These are phyloP conservation scores for Rhorus exstirpatorius DNA, from an alignment of 2,888 invertebrate genomes.

Conservation along the genomic window DNA sequence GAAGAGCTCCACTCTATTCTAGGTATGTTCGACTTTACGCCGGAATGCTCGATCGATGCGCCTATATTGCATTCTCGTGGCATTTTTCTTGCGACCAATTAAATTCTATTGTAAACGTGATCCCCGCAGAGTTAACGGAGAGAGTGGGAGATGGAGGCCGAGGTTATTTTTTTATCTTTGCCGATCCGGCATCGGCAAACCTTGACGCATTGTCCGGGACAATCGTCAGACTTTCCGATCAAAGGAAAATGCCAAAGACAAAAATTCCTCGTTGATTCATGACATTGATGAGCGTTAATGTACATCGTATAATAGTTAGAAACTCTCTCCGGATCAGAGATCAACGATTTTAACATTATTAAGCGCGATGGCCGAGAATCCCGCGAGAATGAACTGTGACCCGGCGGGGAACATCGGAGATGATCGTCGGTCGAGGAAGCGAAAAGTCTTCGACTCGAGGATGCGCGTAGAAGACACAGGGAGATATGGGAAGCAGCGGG, in stretches of 20 bases:
- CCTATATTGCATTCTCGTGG: constrained; percentile 55
- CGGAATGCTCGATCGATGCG: constrained; percentile 70
- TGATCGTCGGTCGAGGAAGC: constrained; percentile 22
- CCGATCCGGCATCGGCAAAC: constrained; percentile 8
- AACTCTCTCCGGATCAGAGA: constrained; percentile 13
- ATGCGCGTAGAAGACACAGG: constrained; percentile 34
- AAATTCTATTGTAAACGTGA: constrained; percentile 76
- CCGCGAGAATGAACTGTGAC: constrained; percentile 14
- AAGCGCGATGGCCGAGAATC: not conserved
- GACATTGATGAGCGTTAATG: constrained; percentile 37
- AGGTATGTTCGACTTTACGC: constrained; percentile 75
- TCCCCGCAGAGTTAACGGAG: constrained; percentile 4
- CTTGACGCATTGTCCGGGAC: not conserved
- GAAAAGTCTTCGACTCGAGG: constrained; percentile 27
- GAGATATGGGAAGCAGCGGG: constrained; percentile 63
- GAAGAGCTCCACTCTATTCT: constrained; percentile 47
- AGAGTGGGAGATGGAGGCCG: constrained; percentile 44
- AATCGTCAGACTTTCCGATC: constrained; percentile 6
- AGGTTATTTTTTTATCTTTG: constrained; percentile 52
- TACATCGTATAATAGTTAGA: not conserved
- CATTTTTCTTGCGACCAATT: constrained; percentile 81
- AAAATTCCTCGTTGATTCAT: constrained; percentile 31
- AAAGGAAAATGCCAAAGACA: constrained; percentile 1
- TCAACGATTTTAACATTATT: constrained; percentile 48
- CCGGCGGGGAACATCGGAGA: constrained; percentile 10